Evolutionary conservation across 2,797 vertebrate species (phyloP), one percentile per base, ranked within the genome.

Genomic region (Vipera ursinii): DNA sequence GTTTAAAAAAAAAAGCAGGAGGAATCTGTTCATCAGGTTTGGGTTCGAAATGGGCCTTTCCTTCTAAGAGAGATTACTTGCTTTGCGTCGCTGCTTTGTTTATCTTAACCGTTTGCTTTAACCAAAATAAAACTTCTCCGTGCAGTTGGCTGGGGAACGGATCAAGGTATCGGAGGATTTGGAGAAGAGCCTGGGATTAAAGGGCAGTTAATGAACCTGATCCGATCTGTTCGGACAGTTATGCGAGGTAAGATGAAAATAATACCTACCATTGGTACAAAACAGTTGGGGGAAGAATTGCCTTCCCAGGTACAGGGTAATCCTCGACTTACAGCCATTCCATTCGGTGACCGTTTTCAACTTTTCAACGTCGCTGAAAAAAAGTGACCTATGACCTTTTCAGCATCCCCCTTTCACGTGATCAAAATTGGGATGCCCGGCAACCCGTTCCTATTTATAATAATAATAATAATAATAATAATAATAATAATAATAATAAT

Each of bases 181-280:
- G 99, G 99, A 96, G 99, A 99, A 92, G 99, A 99, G 93, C 99
- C 99, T 55, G 98, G 99, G 95, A 96, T 99, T 96, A 99, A 99
- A 97, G 98, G 98, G 28, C 99, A 99, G 95, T 94, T 99, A 69
- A 98, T 98, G 90, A 99, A 98, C 91, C 98, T 99, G 26, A 98
- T 99, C 96, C 98, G 98, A 94, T 99, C 99, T 0, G 97, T 99
- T 93, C 97, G 98, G 95, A 99, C 98, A 0, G 98, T 99, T 91
- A 99, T 99, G 99, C 98, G 99, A 98, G 98, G 99, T 99, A 96
- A 96, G 95, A n/a, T 86, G 51, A 65, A 13, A 0, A 2, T 1
- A n/a, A 0, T 55, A 5, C 38, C 0, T 51, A 4, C 38, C 87
- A 15, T 48, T 15, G 22, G 2, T 28, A 4, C 6, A 0, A 1